phyloP scores from a whole-genome alignment of 1,140 invertebrate species.

The Drosophila nigromelanica region DNA sequence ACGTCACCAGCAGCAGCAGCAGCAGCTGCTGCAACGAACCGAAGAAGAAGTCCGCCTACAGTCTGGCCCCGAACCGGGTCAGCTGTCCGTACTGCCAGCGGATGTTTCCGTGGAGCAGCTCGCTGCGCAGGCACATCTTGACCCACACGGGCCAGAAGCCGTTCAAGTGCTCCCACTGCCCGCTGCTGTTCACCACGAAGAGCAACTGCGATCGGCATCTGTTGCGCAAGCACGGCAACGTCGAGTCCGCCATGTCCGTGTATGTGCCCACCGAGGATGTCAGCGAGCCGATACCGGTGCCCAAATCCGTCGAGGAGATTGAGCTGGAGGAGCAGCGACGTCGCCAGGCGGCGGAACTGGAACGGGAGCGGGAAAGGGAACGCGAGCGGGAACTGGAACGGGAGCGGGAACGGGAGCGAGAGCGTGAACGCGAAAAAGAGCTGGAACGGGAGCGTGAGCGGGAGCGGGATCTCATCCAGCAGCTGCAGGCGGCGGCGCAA shows the following conservation, averaged over 20 bases:
- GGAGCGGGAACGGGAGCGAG: slow-evolving; percentile 28
- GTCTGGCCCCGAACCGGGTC: slow-evolving; percentile 95
- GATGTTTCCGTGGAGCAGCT: slow-evolving; percentile 98
- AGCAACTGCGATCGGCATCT: slow-evolving; percentile 98
- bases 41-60: slow-evolving; percentile 96
- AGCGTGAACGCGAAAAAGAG: slow-evolving; percentile 31
- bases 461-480: slow-evolving; percentile 34
- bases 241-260: slow-evolving; percentile 80
- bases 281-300: slow-evolving; percentile 77
- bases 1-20: slow-evolving; percentile 84
- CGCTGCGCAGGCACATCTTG: slow-evolving; percentile 94
- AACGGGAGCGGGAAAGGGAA: slow-evolving; percentile 44
- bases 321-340: slow-evolving; percentile 75
- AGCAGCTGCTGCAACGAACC: slow-evolving; percentile 60
- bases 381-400: slow-evolving; percentile 46
- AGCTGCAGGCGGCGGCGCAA: slow-evolving; percentile 21
- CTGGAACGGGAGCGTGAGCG: slow-evolving; percentile 18
- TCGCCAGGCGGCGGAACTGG: slow-evolving; percentile 53
- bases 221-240: slow-evolving; percentile 92
- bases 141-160: slow-evolving; percentile 98
- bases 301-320: slow-evolving; percentile 81
- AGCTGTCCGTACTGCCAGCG: slow-evolving; percentile 95
- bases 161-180: slow-evolving; percentile 96
- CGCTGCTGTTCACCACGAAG: slow-evolving; percentile 97
- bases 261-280: slow-evolving; percentile 83